Percentiles rank a stretch among this genome's conserved stretches.
phyloP scores from a whole-genome alignment of 2,113 vertebrate genomes.

The Euleptes europaea region DNA sequence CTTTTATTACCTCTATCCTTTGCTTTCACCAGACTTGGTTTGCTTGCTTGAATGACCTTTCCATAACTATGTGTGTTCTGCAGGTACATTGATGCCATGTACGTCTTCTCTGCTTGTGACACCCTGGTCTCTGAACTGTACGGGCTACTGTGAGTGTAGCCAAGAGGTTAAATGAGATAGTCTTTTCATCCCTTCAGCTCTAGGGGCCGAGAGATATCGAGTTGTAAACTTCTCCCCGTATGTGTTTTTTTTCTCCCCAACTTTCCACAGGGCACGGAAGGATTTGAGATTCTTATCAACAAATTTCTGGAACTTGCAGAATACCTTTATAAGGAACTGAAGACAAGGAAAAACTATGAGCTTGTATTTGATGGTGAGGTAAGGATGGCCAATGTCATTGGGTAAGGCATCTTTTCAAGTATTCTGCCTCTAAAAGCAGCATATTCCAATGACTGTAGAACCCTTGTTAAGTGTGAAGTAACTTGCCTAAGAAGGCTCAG shows the following conservation, averaged over 20 bases:
- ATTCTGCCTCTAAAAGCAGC: neutral
- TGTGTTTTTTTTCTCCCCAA: neutral
- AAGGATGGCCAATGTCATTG: neutral
- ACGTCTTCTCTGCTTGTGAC: neutral
- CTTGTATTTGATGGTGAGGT: conserved; percentile 65
- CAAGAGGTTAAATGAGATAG: neutral
- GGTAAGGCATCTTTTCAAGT: neutral
- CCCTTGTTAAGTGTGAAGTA: neutral
- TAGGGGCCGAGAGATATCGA: no score
- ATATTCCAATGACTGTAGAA: neutral
- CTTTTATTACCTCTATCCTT: neutral
- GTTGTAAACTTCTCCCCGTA: neutral
- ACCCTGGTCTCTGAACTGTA: neutral
- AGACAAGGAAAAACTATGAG: conserved; percentile 73
- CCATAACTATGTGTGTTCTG: neutral
- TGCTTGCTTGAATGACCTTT: neutral
- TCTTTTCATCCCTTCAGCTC: neutral
- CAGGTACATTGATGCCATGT: neutral
- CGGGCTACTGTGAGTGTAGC: neutral
- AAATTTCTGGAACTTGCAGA: conserved; percentile 75
- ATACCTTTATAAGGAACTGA: conserved; percentile 72
- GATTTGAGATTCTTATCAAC: conserved; percentile 74
- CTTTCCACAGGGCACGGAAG: conserved; percentile 64
- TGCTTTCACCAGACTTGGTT: neutral
- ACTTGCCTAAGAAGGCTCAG: neutral